Base-by-base conservation (phyloP, 2,888 invertebrate species). In the Volucella bombylans region DNA sequence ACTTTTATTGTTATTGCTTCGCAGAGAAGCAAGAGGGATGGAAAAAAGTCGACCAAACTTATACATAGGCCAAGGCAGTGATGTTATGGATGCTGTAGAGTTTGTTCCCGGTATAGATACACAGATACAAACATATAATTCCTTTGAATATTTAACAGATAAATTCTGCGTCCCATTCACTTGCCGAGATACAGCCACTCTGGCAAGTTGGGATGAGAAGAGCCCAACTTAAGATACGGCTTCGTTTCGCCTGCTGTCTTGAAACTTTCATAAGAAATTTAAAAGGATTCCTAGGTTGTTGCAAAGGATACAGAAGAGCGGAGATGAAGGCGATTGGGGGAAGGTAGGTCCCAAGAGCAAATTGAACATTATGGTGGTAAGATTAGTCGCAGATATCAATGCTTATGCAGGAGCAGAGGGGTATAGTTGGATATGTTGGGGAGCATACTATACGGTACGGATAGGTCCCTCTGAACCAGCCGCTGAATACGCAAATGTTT, bases 201-300 rank as follows among this genome's bases (percentile, higher is more conserved):
- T 65, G 18, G 23, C 57, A 59, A 67, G 47, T 64, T 49, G 74
- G 52, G 74, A 50, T 57, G 38, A 23, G 68, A 45, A 67, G 57
- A 50, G 73, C 55, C 57, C 47, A 47, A 62, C 71, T 31, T 81
- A 72, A 85, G 85, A 85, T 85, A 85, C 31, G 31, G 2, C 6
- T 31, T 85, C 76, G 85, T 76, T 77, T 68, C 59, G 81, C 76
- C 77, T 71, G 81, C 81, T 81, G 76, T 71, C 77, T 85, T 77
- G 76, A 81, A 85, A 85, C 85, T 85, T 85, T 85, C 81, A 85
- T 85, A 85, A 85, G 85, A 85, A 85, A 85, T 85, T 85, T 81
- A 85, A 85, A 85, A 81, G 85, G 85, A 81, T 81, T 85, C 81
- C 18, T 69, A 47, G 65, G 62, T 55, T 74, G 73, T 47, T 9